Base-by-base conservation (phyloP, 2,888 invertebrate genomes). In the Aphodius sticticus region DNA sequence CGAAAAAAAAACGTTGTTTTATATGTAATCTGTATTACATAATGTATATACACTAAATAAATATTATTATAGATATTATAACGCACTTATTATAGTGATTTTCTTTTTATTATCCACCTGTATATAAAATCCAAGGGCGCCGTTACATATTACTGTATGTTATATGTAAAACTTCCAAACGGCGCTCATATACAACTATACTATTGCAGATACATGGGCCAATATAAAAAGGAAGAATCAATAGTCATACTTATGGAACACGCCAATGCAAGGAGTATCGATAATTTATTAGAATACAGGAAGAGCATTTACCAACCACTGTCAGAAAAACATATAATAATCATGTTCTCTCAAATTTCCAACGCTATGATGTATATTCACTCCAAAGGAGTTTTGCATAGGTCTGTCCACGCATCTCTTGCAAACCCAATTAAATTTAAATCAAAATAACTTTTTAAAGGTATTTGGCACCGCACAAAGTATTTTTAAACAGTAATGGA, bases 221-320 rank as follows among this genome's bases (percentile, higher is more conserved):
- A 94, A 85, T 95, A 94, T 86, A 93, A 94, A 85, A 92, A 92
- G 84, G 93, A 94, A 83, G 94, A 94, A 9, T 91, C 92, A 3
- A 87, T 95, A 35, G 91, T 94, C 87, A 95, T 95, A 81, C 94
- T 95, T 88, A 95, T 95, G 94, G 95, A 95, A 86, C 95, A 94
- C 86, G 95, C 95, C 3, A 94, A 95, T 86, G 94, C 93, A 16
- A 95, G 95, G 9, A 95, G 94, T 3, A 87, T 95, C 81, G 92
- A 93, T 0, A 93, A 94, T 84, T 91, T 92, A 82, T 90, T 95
- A 70, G 88, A 91, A 36, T 89, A 90, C 70, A 90, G 91, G 36
- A 89, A 90, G 53, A 84, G 85, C 76, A 83, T 83, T 69, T 84
- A 84, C 79, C 82, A 86, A 86, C 86, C 90, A 6, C 88, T 95